A percentile compares a stretch with the other conserved stretches of the same genome.
phyloP scores from a whole-genome alignment of 1,140 invertebrate genomes.

The Anoplophora glabripennis region DNA sequence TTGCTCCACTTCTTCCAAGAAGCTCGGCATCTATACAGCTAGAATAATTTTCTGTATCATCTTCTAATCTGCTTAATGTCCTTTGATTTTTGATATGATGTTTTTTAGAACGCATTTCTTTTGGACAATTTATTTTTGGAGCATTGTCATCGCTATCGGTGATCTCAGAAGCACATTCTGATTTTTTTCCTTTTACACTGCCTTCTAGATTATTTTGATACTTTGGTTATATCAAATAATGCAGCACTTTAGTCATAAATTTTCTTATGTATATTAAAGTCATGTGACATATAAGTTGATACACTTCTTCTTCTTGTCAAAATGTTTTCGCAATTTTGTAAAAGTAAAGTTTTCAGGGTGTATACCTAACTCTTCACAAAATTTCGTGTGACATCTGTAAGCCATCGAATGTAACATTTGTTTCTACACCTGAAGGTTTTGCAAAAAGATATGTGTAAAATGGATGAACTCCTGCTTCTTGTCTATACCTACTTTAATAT shows the following conservation, averaged over 20 bases:
- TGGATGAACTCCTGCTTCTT: not conserved
- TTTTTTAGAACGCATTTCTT: too few relatives aligned
- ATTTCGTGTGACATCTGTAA: not conserved
- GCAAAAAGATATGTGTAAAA: not conserved
- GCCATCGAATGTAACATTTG: not conserved
- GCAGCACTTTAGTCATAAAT: too few relatives aligned
- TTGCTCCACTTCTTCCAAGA: too few relatives aligned
- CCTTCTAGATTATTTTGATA: not conserved
- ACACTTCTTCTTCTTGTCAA: conserved; percentile 1
- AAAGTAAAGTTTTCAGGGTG: not conserved
- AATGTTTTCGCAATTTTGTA: conserved; percentile 4
- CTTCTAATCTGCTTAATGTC: too few relatives aligned
- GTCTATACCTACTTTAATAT: not conserved
- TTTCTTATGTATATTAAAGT: conserved; percentile 1
- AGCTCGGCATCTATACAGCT: too few relatives aligned
- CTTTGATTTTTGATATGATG: too few relatives aligned
- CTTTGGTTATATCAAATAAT: not conserved
- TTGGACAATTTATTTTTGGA: too few relatives aligned
- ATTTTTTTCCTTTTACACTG: not conserved
- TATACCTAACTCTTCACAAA: not conserved
- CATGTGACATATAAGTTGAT: conserved; percentile 4
- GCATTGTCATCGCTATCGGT: too few relatives aligned
- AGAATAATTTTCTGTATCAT: too few relatives aligned
- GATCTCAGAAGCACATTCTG: too few relatives aligned
- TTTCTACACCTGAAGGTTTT: not conserved